Evolutionary conservation across 2,888 invertebrate species (phyloP).

Genomic region (Platycheirus rosarum): DNA sequence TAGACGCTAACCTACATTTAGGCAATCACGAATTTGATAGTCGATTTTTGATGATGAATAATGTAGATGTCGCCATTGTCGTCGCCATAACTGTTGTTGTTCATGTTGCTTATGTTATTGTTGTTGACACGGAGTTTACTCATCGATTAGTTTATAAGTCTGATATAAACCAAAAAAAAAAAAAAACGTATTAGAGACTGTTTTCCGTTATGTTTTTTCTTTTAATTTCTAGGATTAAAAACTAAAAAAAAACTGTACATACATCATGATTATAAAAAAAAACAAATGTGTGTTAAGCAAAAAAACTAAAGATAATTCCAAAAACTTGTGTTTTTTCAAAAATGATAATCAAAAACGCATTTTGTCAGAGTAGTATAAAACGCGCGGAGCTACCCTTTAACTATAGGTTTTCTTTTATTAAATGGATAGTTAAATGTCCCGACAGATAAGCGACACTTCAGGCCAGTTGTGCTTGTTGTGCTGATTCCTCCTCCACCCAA

Average conservation of each 20-base stretch:
- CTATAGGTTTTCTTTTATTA: background rate
- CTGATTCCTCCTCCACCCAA: too few relatives aligned
- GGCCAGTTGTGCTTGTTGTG: too few relatives aligned
- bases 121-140: slow-evolving; percentile 71
- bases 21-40: slow-evolving; percentile 48
- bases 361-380: slow-evolving; percentile 10
- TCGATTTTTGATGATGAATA: slow-evolving; percentile 18
- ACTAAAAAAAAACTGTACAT: slow-evolving; percentile 1
- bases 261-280: slow-evolving; percentile 18
- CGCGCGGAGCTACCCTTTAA: slow-evolving; percentile 5
- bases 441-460: too few relatives aligned
- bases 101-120: slow-evolving; percentile 66
- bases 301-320: slow-evolving; percentile 10
- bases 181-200: slow-evolving; percentile 69
- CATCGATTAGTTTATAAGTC: slow-evolving; percentile 73
- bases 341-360: slow-evolving; percentile 3
- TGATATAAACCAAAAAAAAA: slow-evolving; percentile 23
- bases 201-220: slow-evolving; percentile 56
- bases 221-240: slow-evolving; percentile 27
- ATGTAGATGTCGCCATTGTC: slow-evolving; percentile 47
- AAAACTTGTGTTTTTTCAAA: slow-evolving; percentile 19
- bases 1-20: slow-evolving; percentile 75
- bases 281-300: slow-evolving; percentile 13
- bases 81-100: slow-evolving; percentile 61
- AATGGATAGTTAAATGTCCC: too few relatives aligned